These are phyloP conservation scores for Cataglyphis rosenhaueri DNA, from an alignment of 2,888 invertebrate species.

Conservation along the genomic window DNA sequence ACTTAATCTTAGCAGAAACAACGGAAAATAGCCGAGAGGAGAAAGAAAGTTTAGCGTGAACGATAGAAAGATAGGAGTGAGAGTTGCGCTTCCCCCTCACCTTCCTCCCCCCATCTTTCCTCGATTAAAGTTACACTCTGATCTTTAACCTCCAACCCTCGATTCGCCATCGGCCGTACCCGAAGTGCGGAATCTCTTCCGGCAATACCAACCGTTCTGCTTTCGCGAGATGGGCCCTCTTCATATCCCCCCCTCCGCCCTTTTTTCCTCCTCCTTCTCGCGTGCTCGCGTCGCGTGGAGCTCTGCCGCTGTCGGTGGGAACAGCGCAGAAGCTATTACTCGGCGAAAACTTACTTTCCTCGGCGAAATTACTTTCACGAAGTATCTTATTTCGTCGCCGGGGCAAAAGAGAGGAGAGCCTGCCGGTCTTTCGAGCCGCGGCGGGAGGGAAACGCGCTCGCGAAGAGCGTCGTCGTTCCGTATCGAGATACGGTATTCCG, in stretches of 20 bases:
- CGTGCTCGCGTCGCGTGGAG: conserved; percentile 45
- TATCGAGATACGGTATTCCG: conserved; percentile 1
- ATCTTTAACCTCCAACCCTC: conserved; percentile 59
- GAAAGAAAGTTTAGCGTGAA: background rate
- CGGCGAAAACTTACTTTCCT: conserved; percentile 79
- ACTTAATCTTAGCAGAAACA: background rate
- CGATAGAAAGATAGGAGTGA: conserved; percentile 7
- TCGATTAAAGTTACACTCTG: conserved; percentile 72
- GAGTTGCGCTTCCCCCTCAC: background rate
- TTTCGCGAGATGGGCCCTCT: conserved; percentile 46
- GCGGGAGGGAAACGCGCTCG: conserved; percentile 32
- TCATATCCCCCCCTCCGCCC: background rate
- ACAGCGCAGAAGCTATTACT: conserved; percentile 74
- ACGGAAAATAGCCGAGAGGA: conserved; percentile 12
- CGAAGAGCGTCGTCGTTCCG: background rate
- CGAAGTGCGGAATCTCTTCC: conserved; percentile 68
- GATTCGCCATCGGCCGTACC: conserved; percentile 16
- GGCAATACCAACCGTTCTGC: conserved; percentile 60
- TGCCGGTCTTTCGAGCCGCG: conserved; percentile 33
- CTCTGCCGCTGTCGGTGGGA: conserved; percentile 50
- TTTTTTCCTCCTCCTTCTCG: background rate
- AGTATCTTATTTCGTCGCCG: conserved; percentile 79
- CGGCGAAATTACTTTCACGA: conserved; percentile 77
- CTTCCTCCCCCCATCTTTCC: conserved; percentile 4
- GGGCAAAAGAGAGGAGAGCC: conserved; percentile 55